phyloP scores from a whole-genome alignment of 1,140 invertebrate genomes.

The Macrotrachela quadricornifera region DNA sequence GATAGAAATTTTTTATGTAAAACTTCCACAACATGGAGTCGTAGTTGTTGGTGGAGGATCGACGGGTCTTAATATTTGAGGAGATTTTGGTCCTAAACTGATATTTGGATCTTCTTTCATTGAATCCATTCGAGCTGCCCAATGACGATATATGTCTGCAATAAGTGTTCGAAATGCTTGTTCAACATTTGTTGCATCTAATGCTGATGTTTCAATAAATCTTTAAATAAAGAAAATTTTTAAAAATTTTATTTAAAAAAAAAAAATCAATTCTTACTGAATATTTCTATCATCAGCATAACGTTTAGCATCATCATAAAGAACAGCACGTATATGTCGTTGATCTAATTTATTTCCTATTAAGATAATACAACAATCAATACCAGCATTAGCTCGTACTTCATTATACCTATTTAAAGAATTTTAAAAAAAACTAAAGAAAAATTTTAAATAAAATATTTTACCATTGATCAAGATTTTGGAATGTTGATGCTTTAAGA shows the following conservation, averaged over 20 bases:
- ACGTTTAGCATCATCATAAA: constrained; percentile 5
- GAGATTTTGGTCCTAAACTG: no score
- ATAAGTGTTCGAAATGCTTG: background rate
- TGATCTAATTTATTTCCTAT: constrained; percentile 29
- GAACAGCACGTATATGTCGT: constrained; percentile 17
- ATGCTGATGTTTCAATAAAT: constrained; percentile 6
- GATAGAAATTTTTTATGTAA: no score
- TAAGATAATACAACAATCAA: constrained; percentile 31
- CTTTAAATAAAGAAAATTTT: background rate
- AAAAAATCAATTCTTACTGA: no score
- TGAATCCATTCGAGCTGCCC: no score
- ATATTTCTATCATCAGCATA: constrained; percentile 8
- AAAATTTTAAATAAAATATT: background rate
- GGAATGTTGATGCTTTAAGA: constrained; percentile 18
- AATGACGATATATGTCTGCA: background rate
- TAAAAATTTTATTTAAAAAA: no score
- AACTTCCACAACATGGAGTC: no score
- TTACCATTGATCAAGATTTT: constrained; percentile 21
- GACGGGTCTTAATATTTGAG: no score
- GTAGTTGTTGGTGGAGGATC: no score
- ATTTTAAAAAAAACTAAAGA: no score
- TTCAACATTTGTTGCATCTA: constrained; percentile 1
- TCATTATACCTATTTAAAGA: constrained; percentile 11
- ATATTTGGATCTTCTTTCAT: no score
- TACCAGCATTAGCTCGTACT: constrained; percentile 27